Evolutionary conservation across 64 coral and sea anemone species (phyloP).

Genomic region (Montipora sp.): DNA sequence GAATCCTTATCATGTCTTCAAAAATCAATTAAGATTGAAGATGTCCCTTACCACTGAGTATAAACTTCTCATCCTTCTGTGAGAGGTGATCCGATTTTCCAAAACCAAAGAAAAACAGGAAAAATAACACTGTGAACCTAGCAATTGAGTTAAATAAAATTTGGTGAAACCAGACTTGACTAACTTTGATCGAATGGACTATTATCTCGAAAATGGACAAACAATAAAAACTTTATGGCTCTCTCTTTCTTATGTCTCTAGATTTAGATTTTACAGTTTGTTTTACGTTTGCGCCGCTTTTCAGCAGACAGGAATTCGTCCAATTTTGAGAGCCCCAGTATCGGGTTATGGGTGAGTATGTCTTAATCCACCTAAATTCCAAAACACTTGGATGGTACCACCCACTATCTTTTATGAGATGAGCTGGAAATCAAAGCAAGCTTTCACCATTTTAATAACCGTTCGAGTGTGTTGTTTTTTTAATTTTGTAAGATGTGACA

Average conservation of each 20-base stretch:
- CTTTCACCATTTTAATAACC: background rate
- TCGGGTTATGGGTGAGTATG: background rate
- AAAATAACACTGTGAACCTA: background rate
- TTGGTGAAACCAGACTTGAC: background rate
- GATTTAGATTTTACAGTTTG: background rate
- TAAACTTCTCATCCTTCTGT: conserved; percentile 29
- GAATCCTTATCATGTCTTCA: conserved; percentile 8
- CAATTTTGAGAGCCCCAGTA: background rate
- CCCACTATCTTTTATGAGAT: background rate
- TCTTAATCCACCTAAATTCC: background rate
- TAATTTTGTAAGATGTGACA: background rate
- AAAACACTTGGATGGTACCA: background rate
- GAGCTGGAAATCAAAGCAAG: background rate
- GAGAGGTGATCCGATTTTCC: conserved; percentile 13
- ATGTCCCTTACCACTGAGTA: conserved; percentile 12
- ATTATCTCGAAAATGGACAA: conserved; percentile 3
- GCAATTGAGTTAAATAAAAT: background rate
- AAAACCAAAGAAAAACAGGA: background rate
- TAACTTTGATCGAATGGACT: background rate
- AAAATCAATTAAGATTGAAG: conserved; percentile 1
- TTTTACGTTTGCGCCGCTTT: background rate
- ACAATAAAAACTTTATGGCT: background rate
- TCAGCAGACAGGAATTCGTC: background rate
- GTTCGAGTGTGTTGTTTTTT: background rate
- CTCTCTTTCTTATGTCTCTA: background rate